These are phyloP conservation scores for Trichopria drosophilae DNA, from an alignment of 2,888 invertebrate species.

Conservation along the genomic window DNA sequence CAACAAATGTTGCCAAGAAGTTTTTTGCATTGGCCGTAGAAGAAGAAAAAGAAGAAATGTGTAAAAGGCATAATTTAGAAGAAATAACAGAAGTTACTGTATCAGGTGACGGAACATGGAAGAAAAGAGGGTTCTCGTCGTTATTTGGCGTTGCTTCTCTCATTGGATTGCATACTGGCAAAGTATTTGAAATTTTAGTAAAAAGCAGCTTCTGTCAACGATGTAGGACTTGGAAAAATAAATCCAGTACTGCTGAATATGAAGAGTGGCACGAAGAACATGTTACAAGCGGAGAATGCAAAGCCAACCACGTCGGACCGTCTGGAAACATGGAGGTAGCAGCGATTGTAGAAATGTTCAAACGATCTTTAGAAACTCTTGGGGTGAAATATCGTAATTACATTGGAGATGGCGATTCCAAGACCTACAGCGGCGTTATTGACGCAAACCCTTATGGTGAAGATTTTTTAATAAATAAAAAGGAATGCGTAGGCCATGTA, in stretches of 20 bases:
- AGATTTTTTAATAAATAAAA: slow-evolving; percentile 31
- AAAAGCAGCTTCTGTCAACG: too few species aligned
- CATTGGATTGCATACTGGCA: too few species aligned
- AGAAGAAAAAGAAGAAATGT: too few species aligned
- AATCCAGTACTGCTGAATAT: slow-evolving; percentile 30
- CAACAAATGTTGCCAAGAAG: too few species aligned
- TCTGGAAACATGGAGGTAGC: slow-evolving; percentile 34
- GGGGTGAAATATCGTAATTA: slow-evolving; percentile 28
- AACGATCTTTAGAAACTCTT: slow-evolving; percentile 27
- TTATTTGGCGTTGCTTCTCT: too few species aligned
- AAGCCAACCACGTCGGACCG: slow-evolving; percentile 29
- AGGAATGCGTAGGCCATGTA: slow-evolving; percentile 9
- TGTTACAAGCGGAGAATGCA: slow-evolving; percentile 21
- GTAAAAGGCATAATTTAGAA: too few species aligned
- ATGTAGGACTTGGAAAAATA: slow-evolving; percentile 28
- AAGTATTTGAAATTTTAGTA: too few species aligned
- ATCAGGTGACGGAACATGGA: too few species aligned
- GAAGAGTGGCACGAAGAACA: slow-evolving; percentile 34
- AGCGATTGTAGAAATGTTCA: slow-evolving; percentile 29
- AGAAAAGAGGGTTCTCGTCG: too few species aligned
- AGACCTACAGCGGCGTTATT: slow-evolving; percentile 15
- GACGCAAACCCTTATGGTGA: slow-evolving; percentile 33
- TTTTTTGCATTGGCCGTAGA: too few species aligned
- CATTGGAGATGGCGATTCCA: slow-evolving; percentile 18
- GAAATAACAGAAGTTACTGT: too few species aligned